These are phyloP conservation scores for Rissa tridactyla DNA, from an alignment of 2,113 vertebrate genomes.

Conservation along the genomic window DNA sequence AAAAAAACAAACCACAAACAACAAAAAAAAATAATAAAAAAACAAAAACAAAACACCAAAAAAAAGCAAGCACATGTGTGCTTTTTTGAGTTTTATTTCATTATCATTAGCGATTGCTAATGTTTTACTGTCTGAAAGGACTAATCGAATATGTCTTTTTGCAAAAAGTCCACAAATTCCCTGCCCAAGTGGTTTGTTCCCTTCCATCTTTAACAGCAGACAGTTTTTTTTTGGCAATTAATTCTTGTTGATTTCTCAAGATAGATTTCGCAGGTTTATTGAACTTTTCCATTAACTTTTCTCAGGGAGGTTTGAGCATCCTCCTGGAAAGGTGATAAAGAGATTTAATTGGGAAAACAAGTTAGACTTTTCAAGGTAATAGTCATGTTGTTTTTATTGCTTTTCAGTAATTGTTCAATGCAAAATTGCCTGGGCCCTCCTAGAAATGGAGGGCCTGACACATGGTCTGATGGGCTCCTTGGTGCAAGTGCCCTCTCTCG, in stretches of 20 bases:
- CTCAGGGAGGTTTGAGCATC: not conserved
- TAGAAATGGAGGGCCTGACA: not conserved
- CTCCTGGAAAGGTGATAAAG: not conserved
- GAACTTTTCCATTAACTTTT: not conserved
- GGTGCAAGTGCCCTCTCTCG: not conserved
- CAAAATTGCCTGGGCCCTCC: not conserved
- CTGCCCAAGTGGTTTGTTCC: not conserved
- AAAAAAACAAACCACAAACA: not conserved
- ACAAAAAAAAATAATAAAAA: no score
- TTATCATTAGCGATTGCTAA: not conserved
- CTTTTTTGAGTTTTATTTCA: not conserved
- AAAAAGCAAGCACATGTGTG: not conserved
- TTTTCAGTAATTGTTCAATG: not conserved
- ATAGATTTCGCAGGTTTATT: not conserved
- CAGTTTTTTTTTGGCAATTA: not conserved
- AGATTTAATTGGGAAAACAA: not conserved
- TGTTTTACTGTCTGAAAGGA: not conserved
- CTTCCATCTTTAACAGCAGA: not conserved
- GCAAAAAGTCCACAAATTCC: not conserved
- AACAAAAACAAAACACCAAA: not conserved
- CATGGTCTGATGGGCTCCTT: not conserved
- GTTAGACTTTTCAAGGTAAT: not conserved
- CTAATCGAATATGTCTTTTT: not conserved
- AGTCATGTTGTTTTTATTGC: not conserved
- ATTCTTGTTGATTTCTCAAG: not conserved